Evolutionary conservation across 2,797 vertebrate species (phyloP).

Genomic region (Poliocrania exsul): DNA sequence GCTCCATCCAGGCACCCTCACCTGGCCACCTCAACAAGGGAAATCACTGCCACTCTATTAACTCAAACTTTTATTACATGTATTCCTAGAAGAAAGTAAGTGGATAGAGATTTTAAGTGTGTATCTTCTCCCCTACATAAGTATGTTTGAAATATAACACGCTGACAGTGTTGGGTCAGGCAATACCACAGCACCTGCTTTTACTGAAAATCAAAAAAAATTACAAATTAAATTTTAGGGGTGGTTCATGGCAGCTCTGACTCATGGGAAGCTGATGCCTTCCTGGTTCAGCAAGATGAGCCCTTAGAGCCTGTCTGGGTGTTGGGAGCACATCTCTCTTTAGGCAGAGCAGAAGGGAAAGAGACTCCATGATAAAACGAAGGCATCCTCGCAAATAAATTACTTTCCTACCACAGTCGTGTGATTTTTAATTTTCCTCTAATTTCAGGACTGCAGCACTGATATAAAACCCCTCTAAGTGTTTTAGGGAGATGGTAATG

Average conservation of each 20-base stretch:
- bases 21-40: conserved; percentile 39
- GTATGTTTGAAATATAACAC: conserved; percentile 17
- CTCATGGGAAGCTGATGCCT: neutral
- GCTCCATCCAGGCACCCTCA: conserved; percentile 86
- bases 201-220: neutral
- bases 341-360: neutral
- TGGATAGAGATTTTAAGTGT: conserved; percentile 13
- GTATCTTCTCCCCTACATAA: neutral
- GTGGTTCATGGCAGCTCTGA: neutral
- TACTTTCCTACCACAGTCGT: conserved; percentile 44
- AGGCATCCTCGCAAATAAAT: conserved; percentile 26
- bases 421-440: conserved; percentile 80
- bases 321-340: neutral
- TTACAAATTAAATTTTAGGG: neutral
- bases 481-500: conserved; percentile 83
- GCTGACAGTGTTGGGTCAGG: conserved; percentile 30
- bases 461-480: conserved; percentile 76
- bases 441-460: conserved; percentile 74
- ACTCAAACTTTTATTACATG: conserved; percentile 56
- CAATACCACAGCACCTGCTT: neutral
- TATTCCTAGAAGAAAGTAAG: conserved; percentile 70
- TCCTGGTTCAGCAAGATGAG: fast-evolving
- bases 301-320: neutral
- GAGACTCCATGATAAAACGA: neutral
- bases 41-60: conserved; percentile 71